Evolutionary conservation across 1,140 invertebrate genomes (phyloP), one percentile per base, ranked within the genome.

Genomic region (Centruroides vittatus): DNA sequence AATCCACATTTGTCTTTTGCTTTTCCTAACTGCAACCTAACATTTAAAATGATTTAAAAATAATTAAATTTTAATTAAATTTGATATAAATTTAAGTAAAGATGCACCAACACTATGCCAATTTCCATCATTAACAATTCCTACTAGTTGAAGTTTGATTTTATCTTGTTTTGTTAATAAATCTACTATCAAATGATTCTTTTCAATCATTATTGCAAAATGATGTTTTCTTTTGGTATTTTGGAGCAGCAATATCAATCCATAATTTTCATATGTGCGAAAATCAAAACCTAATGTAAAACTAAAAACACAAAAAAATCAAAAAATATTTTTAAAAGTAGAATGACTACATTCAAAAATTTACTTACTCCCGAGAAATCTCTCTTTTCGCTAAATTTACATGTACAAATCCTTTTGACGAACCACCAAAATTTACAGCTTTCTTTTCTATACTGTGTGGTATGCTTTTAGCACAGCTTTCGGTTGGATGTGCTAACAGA

Each of bases 371-470:
- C 36, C 59, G 55, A 34, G 58, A 56, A 64, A 61, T 59, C 36
- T 64, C 62, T 59, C 61, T 58, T 47, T 58, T 53, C 35, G 55
- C 56, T 23, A 64, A 52, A 7, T 53, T 11, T 0, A 89, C 84
- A 60, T 71, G 64, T 10, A 71, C 72, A 70, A 88, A 84, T 70
- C 88, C 90, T 62, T 86, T 79, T 0, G 80, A 71, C 57, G 80
- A 79, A 72, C 93, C 89, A 4, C 89, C 90, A 68, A 93, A 92
- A 74, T 90, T 89, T 7, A 88, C 81, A 11, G 89, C 89, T 47
- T 85, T 83, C 1, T 83, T 80, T 72, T 90, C 86, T 53, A 87
- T 75, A 0, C 82, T 84, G 68, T 88, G 88, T 54, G 83, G 84
- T 4, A 79, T 79, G 56, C 83, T 80, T 76, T 85, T 81, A 54